These are phyloP conservation scores for Gorsachius magnificus DNA, from an alignment of 2,797 vertebrate genomes.

Conservation along the genomic window DNA sequence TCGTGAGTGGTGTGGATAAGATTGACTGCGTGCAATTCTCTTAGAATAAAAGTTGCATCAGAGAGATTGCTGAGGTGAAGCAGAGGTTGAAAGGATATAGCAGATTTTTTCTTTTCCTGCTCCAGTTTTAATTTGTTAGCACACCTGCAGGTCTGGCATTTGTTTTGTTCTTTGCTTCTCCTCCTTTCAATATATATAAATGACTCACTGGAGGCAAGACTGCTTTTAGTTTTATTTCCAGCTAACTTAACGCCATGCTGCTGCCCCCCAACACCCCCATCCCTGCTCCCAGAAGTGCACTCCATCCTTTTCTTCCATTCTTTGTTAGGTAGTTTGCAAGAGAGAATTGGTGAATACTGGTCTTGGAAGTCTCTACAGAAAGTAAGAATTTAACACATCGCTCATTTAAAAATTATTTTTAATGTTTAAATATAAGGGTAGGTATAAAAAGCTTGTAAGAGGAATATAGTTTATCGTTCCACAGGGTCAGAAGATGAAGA, in stretches of 20 bases:
- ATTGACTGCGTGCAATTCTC: not conserved
- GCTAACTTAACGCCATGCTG: constrained; percentile 11
- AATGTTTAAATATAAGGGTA: not conserved
- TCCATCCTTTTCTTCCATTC: not conserved
- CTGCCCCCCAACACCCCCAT: not conserved
- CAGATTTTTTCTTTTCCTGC: constrained; percentile 6
- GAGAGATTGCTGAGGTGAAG: constrained; percentile 4
- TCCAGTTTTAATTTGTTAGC: constrained; percentile 33
- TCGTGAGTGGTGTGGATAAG: not conserved
- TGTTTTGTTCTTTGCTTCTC: constrained; percentile 34
- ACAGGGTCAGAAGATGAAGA: constrained; percentile 17
- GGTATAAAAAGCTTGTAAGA: constrained; percentile 28
- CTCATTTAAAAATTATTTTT: not conserved
- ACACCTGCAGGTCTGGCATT: constrained; percentile 48
- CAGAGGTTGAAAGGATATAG: constrained; percentile 7
- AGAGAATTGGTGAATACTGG: not conserved
- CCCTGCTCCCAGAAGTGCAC: not conserved
- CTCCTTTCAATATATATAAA: not conserved
- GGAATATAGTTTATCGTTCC: not conserved
- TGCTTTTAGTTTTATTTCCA: constrained; percentile 39
- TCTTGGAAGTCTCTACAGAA: constrained; percentile 17
- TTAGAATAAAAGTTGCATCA: not conserved
- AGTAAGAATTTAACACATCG: not conserved
- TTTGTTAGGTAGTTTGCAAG: not conserved
- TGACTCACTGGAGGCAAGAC: constrained; percentile 12